Base-by-base conservation (phyloP, 2,888 invertebrate species). In the Andrena bucephala region DNA sequence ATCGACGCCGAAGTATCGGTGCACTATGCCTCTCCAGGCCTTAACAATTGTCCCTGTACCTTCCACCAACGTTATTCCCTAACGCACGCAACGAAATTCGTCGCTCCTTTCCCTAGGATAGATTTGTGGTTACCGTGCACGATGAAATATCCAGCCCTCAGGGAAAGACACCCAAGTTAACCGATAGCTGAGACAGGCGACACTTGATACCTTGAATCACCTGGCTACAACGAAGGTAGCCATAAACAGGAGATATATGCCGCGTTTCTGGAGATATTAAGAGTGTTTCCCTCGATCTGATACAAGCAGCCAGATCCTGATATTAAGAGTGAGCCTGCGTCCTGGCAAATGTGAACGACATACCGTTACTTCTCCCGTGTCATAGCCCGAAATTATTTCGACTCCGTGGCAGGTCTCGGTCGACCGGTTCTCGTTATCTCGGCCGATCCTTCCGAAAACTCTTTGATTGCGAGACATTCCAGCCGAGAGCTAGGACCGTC, bases 381-480 rank as follows among this genome's bases (percentile, higher is more conserved):
- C 75, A 77, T 63, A 59, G 70, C 33, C 29, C 50, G 60, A 87
- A 87, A 80, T 86, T 31, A 83, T 82, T 87, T 80, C 73, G 77
- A 76, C 62, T 74, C 66, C 31, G 50, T 66, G 24, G 62, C 54
- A 48, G 48, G 54, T 57, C 54, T 63, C 24, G 54, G 71, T 65
- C 73, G 77, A 85, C 87, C 86, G 86, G 84, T 86, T 86, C 62
- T 80, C 70, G 69, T 86, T 87, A 86, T 87, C 87, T 86, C 85
- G 80, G 84, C 80, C 73, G 80, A 70, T 85, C 67, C 65, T 16
- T 77, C 42, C 59, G 60, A 59, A 68, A 84, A 73, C 65, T 73
- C 71, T 62, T 72, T 72, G 77, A 79, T 86, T 86, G 73, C 67
- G 36, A 33, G 75, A 85, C 74, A 80, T 77, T 71, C 82, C 63